These are phyloP conservation scores for Clangula hyemalis DNA, from an alignment of 2,797 vertebrate genomes.

Conservation along the genomic window DNA sequence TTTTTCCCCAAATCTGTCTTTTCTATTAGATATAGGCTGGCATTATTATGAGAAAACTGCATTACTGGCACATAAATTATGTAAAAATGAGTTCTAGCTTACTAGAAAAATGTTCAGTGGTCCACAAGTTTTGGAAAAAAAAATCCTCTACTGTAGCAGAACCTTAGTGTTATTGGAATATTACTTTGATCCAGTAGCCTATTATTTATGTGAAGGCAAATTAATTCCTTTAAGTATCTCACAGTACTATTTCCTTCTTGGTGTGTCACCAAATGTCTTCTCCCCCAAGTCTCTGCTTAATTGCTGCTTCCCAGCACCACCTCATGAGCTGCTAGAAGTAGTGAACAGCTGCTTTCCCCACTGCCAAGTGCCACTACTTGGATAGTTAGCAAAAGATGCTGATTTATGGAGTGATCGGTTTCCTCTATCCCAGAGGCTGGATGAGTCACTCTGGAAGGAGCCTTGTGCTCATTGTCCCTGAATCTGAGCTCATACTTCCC, in stretches of 20 bases:
- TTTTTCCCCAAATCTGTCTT: not conserved
- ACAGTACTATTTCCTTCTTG: not conserved
- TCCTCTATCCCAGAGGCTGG: conserved; percentile 49
- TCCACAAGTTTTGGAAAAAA: not conserved
- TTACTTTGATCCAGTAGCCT: not conserved
- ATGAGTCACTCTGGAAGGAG: conserved; percentile 63
- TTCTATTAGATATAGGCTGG: not conserved
- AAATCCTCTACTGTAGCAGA: not conserved
- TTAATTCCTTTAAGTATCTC: not conserved
- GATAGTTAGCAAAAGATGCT: conserved; percentile 21
- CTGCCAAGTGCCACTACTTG: conserved; percentile 40
- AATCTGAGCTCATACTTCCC: conserved; percentile 65
- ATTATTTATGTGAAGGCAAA: not conserved
- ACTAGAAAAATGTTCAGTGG: not conserved
- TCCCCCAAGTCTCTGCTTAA: not conserved
- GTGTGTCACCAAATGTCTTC: not conserved
- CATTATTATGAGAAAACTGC: not conserved
- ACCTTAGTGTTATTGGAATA: not conserved
- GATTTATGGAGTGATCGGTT: conserved; percentile 41
- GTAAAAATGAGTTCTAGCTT: not conserved
- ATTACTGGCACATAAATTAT: not conserved
- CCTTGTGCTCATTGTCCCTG: conserved; percentile 51
- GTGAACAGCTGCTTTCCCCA: conserved; percentile 27
- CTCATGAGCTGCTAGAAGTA: not conserved
- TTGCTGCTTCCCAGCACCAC: not conserved